Evolutionary conservation across 2,888 invertebrate species (phyloP), one percentile per base, ranked within the genome.

Genomic region (Scaptomyza polygonia): DNA sequence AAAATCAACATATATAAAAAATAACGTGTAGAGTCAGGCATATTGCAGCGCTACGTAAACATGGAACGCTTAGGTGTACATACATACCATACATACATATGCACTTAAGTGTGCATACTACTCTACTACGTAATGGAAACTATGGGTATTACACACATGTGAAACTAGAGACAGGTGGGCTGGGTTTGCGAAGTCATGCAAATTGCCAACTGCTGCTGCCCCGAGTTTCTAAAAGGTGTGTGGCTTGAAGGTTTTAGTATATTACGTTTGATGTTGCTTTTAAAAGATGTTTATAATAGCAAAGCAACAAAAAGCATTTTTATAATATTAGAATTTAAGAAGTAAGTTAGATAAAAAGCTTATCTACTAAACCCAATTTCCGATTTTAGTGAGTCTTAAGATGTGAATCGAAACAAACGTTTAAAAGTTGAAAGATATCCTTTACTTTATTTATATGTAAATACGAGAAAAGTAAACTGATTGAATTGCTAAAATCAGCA

Each of bases 1-100:
- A 32, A 56, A 59, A 29, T 36, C 32, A 6, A 29, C 14, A 29
- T 32, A 47, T 30, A 47, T n/a, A n/a, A 7, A 45, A 45, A 45
- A 39, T 16, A 47, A 16, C 36, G 27, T 54, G 57, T 66, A 39
- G 57, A 57, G 40, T 54, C 72, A 66, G 67, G 65, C 65, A 59
- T 57, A 54, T 56, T 65, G 77, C 77, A 65, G 30, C 43, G 58
- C 48, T 58, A 34, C 29, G 69, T 64, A 78, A 81, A 81, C 82
- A 59, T 67, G 56, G 56, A 77, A 53, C 62, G 61, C 47, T 65
- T 58, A 67, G 77, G 49, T 27, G 21, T 39, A 48, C 62, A 56
- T 51, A 65, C 42, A 45, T 43, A 45, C n/a, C n/a, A n/a, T 39
- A 48, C 62, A 56, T 51, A 65, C 42, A 45, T 43, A 45, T 56